phyloP scores from a whole-genome alignment of 2,113 vertebrate species.

The Argyrosomus japonicus region DNA sequence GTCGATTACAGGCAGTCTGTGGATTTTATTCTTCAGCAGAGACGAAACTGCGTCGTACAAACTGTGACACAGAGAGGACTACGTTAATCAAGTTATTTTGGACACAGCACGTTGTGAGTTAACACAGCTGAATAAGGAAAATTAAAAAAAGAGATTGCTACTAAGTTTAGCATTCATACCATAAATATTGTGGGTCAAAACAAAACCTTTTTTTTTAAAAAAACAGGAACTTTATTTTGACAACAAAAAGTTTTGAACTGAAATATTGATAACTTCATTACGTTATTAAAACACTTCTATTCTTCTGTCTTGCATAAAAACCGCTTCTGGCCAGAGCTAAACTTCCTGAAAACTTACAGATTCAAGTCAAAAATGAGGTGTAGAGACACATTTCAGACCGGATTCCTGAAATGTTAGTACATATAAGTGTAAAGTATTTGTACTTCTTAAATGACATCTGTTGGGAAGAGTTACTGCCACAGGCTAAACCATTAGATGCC shows the following conservation, averaged over 20 bases:
- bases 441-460: neutral
- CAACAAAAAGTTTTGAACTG: neutral
- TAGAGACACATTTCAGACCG: neutral
- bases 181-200: neutral
- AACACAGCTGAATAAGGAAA: neutral
- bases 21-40: slow-evolving; percentile 96
- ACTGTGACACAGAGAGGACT: slow-evolving; percentile 74
- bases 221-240: neutral
- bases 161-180: neutral
- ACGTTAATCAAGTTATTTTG: slow-evolving; percentile 6
- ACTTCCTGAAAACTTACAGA: neutral
- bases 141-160: neutral
- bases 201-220: neutral
- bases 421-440: neutral
- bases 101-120: neutral
- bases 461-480: neutral
- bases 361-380: neutral
- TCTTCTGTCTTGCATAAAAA: neutral
- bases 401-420: neutral
- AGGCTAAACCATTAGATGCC: neutral
- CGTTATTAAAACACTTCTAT: neutral
- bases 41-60: slow-evolving; percentile 97
- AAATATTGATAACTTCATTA: neutral
- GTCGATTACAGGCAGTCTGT: slow-evolving; percentile 96
- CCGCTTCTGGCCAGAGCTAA: neutral